Conservation (phyloP, 2,797 vertebrate species). For the Liasis olivaceus region DNA sequence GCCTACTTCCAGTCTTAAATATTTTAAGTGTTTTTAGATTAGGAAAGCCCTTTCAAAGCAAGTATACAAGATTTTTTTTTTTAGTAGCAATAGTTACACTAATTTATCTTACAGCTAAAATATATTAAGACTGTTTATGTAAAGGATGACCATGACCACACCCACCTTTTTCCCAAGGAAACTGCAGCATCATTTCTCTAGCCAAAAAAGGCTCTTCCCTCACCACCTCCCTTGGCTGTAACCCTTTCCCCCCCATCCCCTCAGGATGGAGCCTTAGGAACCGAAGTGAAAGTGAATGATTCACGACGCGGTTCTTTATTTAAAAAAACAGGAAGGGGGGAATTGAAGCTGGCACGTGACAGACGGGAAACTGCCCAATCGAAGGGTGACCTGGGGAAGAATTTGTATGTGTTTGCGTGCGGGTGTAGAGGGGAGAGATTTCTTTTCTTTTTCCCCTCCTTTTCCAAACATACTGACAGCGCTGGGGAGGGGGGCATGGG, state of each 20-base stretch:
- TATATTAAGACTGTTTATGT: not conserved
- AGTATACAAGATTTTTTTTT: not conserved
- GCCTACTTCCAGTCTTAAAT: not conserved
- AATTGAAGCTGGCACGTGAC: constrained; percentile 63
- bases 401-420: not conserved
- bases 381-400: not conserved
- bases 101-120: not conserved
- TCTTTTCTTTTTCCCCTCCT: not conserved
- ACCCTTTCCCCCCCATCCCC: not conserved
- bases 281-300: constrained; percentile 67
- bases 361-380: constrained; percentile 41
- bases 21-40: not conserved
- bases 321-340: constrained; percentile 20
- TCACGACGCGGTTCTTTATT: not conserved
- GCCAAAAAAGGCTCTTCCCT: not conserved
- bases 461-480: not conserved
- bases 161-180: not conserved
- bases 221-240: not conserved
- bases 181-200: not conserved
- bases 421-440: not conserved
- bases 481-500: not conserved
- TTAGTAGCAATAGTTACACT: not conserved
- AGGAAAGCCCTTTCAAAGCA: not conserved
- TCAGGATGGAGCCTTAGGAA: constrained; percentile 17
- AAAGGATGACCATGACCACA: not conserved